Percentiles rank a stretch among this genome's conserved stretches.
Conservation (phyloP, 2,888 invertebrate species). For the Lasioglossum marginatum region DNA sequence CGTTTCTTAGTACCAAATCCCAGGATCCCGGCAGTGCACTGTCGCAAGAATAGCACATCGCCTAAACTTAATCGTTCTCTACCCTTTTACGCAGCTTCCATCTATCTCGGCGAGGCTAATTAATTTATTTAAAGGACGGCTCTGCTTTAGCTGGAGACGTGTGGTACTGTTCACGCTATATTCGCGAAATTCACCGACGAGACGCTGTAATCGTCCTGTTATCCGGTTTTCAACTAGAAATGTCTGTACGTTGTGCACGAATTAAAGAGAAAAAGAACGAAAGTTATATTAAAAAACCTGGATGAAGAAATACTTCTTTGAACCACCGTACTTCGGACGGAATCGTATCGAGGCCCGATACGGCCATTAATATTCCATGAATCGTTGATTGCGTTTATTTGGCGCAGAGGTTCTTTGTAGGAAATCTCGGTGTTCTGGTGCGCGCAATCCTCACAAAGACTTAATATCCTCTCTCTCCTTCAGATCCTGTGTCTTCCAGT, state of each 20-base stretch:
- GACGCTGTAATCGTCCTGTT: not conserved
- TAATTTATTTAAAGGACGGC: conserved; percentile 68
- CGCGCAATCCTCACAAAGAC: conserved; percentile 1
- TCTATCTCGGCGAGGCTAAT: conserved; percentile 52
- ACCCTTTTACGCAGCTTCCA: conserved; percentile 22
- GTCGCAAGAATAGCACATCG: conserved; percentile 41
- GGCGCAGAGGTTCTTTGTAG: conserved; percentile 4
- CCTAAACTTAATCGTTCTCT: conserved; percentile 59
- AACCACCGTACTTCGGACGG: not conserved
- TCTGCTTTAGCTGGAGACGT: conserved; percentile 23
- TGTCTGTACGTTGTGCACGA: not conserved
- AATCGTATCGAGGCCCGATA: not conserved
- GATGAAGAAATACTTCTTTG: not conserved
- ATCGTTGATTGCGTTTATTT: conserved; percentile 7
- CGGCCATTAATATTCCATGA: conserved; percentile 11
- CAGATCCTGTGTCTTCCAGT: not conserved
- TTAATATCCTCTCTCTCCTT: conserved; percentile 28
- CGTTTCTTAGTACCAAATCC: conserved; percentile 48
- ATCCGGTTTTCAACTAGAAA: not conserved
- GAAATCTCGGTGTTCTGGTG: conserved; percentile 20
- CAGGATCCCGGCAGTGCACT: conserved; percentile 19
- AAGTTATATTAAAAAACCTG: not conserved
- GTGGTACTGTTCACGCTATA: not conserved
- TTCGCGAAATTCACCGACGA: not conserved
- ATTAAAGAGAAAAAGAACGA: not conserved